Conservation (phyloP, 1,140 invertebrate species). For the Araneus ventricosus region DNA sequence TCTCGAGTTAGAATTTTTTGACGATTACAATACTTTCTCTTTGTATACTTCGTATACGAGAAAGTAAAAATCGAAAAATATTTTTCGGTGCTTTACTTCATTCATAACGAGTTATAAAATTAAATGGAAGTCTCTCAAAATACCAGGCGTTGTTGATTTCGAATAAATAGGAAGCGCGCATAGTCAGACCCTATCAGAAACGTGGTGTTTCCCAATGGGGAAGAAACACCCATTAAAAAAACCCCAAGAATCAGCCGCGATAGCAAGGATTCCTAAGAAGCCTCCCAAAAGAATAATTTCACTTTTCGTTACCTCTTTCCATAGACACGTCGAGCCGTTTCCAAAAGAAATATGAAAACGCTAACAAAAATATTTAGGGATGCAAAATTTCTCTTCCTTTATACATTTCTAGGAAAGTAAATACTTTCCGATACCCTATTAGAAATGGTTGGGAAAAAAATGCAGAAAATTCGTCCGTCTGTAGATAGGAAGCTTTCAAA, state of each 20-base stretch:
- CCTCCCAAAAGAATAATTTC: constrained; percentile 16
- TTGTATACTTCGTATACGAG: too few relatives aligned
- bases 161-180: too few relatives aligned
- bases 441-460: constrained; percentile 32
- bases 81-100: too few relatives aligned
- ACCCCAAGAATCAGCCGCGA: not conserved
- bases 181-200: not conserved
- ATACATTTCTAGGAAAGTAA: constrained; percentile 42
- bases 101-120: too few relatives aligned
- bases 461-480: not conserved
- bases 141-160: too few relatives aligned
- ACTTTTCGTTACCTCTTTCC: not conserved
- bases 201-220: not conserved
- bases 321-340: not conserved
- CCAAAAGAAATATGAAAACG: not conserved
- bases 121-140: too few relatives aligned
- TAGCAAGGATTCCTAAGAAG: not conserved
- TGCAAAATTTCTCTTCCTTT: not conserved
- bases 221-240: not conserved
- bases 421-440: constrained; percentile 67
- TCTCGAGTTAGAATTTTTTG: too few relatives aligned
- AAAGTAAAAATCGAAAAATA: too few relatives aligned
- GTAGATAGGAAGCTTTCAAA: not conserved
- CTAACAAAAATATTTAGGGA: not conserved
- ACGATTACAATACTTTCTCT: too few relatives aligned